phyloP scores from a whole-genome alignment of 2,113 vertebrate species.

The Cyphomyrus plagiostoma region DNA sequence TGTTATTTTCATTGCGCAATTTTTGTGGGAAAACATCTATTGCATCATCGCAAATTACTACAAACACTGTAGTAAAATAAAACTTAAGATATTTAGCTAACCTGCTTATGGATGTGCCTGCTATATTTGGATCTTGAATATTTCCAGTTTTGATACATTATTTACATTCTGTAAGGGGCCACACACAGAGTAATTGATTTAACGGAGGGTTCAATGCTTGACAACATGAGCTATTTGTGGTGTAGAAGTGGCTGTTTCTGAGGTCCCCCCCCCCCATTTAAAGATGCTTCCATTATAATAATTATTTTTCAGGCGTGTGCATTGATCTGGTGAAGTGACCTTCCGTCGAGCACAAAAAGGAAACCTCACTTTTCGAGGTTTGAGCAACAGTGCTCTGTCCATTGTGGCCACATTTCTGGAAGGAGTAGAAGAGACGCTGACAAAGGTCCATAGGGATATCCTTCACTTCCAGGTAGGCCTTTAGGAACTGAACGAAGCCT shows the following conservation, averaged over 20 bases:
- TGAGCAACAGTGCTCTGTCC: not conserved
- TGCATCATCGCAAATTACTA: not conserved
- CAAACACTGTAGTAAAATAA: not conserved
- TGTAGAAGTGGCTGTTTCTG: not conserved
- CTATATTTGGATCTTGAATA: not conserved
- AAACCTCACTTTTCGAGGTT: slow-evolving; percentile 42
- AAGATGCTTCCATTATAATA: not conserved
- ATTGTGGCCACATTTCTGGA: slow-evolving; percentile 57
- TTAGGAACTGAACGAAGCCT: slow-evolving; percentile 76
- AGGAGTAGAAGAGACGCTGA: slow-evolving; percentile 73
- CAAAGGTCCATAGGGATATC: slow-evolving; percentile 69
- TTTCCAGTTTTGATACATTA: not conserved
- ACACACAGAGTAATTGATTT: not conserved
- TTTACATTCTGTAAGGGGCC: not conserved
- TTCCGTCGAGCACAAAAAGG: not conserved
- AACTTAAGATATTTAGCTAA: not conserved
- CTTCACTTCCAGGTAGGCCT: slow-evolving; percentile 74
- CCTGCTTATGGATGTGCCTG: not conserved
- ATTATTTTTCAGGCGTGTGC: not conserved
- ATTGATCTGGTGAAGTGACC: not conserved
- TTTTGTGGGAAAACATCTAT: not conserved
- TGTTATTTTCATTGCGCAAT: not conserved
- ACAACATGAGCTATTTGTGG: not conserved
- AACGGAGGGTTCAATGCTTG: not conserved
- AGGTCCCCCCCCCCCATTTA: not conserved